phyloP scores from a whole-genome alignment of 1,140 invertebrate genomes.

The Orius insidiosus region DNA sequence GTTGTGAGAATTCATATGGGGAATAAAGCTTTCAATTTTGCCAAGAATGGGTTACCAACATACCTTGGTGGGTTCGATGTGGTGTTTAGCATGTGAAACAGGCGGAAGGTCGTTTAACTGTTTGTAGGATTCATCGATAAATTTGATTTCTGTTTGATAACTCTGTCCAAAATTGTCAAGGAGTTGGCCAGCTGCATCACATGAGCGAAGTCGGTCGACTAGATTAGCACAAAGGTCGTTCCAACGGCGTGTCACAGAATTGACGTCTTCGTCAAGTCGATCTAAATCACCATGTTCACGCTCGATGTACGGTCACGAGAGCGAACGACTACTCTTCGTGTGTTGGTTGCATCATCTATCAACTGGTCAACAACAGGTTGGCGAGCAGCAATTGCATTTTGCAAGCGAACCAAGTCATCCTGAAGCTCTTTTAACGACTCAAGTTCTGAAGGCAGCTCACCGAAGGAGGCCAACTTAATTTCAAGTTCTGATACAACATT shows the following conservation, averaged over 20 bases:
- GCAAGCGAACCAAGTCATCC: slow-evolving; percentile 57
- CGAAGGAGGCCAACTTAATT: slow-evolving; percentile 67
- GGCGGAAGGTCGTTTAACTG: slow-evolving; percentile 53
- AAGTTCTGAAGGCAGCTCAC: slow-evolving; percentile 66
- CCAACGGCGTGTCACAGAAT: slow-evolving; percentile 74
- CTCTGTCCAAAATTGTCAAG: slow-evolving; percentile 73
- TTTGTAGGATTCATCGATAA: slow-evolving; percentile 61
- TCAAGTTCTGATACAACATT: slow-evolving; percentile 82
- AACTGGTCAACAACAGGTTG: slow-evolving; percentile 77
- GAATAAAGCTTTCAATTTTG: neutral
- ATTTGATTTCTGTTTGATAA: slow-evolving; percentile 69
- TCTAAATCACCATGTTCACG: slow-evolving; percentile 69
- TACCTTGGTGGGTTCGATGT: slow-evolving; percentile 64
- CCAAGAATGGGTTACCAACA: slow-evolving; percentile 20
- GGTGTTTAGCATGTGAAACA: slow-evolving; percentile 49
- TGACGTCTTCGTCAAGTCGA: slow-evolving; percentile 80
- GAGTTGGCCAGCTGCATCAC: slow-evolving; percentile 68
- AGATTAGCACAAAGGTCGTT: slow-evolving; percentile 78
- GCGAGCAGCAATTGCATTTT: slow-evolving; percentile 64
- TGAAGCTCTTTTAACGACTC: slow-evolving; percentile 50
- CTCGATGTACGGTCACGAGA: slow-evolving; percentile 48
- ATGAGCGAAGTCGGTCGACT: slow-evolving; percentile 71
- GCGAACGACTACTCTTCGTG: slow-evolving; percentile 68
- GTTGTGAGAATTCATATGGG: no score
- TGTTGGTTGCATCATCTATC: slow-evolving; percentile 73